A percentile compares a stretch with the other conserved stretches of the same genome.
Conservation (phyloP, 2,888 invertebrate species). For the Heteromyza rotundicornis region DNA sequence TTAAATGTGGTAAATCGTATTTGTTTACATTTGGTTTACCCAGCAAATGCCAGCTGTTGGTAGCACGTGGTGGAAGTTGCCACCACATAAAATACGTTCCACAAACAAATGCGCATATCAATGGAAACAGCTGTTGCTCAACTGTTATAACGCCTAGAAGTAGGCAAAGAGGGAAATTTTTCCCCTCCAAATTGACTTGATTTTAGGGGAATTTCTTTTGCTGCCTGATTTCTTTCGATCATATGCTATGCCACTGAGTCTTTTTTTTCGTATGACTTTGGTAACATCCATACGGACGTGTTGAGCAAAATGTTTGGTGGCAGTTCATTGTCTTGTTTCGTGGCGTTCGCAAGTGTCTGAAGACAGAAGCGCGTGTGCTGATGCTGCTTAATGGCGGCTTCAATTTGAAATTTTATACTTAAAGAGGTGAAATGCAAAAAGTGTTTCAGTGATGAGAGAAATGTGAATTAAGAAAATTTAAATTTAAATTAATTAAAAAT, state of each 20-base stretch:
- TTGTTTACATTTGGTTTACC: not conserved
- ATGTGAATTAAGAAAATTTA: not conserved
- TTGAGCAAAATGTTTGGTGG: not conserved
- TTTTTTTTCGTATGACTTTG: not conserved
- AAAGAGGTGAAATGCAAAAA: not conserved
- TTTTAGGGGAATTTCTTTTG: no score
- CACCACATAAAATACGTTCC: not conserved
- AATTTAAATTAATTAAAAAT: not conserved
- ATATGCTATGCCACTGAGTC: not conserved
- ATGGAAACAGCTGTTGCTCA: not conserved
- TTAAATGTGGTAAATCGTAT: not conserved
- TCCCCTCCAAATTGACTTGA: not conserved
- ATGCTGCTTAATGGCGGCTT: not conserved
- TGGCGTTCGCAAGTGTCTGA: not conserved
- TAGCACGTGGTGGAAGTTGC: constrained; percentile 1
- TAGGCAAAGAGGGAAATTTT: constrained; percentile 4
- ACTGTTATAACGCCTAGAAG: constrained; percentile 3
- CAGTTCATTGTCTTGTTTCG: not conserved
- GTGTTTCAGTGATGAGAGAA: not conserved
- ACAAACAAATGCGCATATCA: not conserved
- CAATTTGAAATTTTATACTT: not conserved
- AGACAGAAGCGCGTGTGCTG: not conserved
- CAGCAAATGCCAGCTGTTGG: not conserved
- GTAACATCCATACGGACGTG: not conserved
- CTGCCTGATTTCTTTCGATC: not conserved